Percentiles rank a stretch among this genome's conserved stretches.
These are phyloP conservation scores for Sebastes hubbsi DNA, from an alignment of 2,797 vertebrate genomes.

Conservation along the genomic window DNA sequence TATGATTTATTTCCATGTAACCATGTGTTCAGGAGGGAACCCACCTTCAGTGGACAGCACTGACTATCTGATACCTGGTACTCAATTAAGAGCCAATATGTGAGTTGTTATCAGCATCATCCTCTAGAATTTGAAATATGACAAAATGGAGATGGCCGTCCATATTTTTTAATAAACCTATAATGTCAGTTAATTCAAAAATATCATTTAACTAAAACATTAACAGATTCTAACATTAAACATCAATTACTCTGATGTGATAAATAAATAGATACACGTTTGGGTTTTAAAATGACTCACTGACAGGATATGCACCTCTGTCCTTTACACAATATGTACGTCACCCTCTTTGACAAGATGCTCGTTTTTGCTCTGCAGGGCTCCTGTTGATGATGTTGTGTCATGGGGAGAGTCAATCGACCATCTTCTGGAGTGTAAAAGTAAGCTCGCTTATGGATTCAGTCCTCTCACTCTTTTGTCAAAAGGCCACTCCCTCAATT, in stretches of 20 bases:
- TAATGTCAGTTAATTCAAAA: conserved; percentile 10
- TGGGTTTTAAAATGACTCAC: background rate
- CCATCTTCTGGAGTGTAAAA: conserved; percentile 69
- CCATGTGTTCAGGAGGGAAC: background rate
- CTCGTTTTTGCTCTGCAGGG: conserved; percentile 46
- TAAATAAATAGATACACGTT: background rate
- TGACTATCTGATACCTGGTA: background rate
- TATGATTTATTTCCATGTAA: background rate
- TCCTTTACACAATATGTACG: background rate
- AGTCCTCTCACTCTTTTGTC: background rate
- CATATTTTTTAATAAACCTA: background rate
- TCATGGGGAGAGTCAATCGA: conserved; percentile 64
- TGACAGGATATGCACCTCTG: background rate
- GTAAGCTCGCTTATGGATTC: conserved; percentile 45
- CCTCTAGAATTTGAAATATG: background rate
- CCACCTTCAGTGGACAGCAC: background rate
- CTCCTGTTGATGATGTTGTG: conserved; percentile 44
- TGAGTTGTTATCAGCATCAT: conserved; percentile 15
- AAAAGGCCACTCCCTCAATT: background rate
- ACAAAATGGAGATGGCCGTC: background rate
- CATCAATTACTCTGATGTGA: background rate
- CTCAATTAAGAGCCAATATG: conserved; percentile 19
- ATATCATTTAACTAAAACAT: background rate
- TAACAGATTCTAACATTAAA: background rate
- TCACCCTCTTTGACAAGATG: background rate